Base-by-base conservation (phyloP, 2,888 invertebrate species). In the Rhopalosiphum nymphaeae region DNA sequence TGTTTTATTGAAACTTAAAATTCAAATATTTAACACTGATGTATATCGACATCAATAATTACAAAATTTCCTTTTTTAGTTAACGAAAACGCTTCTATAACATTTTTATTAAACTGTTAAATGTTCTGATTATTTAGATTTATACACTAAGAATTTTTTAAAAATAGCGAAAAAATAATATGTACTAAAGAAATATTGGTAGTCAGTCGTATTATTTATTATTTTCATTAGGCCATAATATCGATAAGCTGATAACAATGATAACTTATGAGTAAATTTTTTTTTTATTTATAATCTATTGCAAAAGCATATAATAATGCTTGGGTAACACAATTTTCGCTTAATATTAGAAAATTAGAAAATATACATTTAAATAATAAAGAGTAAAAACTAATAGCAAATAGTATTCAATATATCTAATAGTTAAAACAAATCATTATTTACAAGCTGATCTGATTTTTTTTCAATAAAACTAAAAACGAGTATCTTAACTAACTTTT, bases 391-490 rank as follows among this genome's bases (percentile, higher is more conserved):
- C 10, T 57, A 46, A 90, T n/a, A 67, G 49, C 1, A 67, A 67
- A 67, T 90, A 67, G 67, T 67, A n/a, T 46, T 67, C 11, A 42
- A 85, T 78, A 78, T 9, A 91, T 10, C 3, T 78, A 36, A 21
- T 9, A 36, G 21, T 78, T 36, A 36, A 36, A 56, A 42, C 42
- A n/a, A 42, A 85, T n/a, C 42, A 78, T 36, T 42, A 53, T 84
- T 91, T 78, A 78, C 84, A 84, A 78, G 25, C n/a, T n/a, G n/a
- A 84, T 42, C 9, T 1, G 36, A 29, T 89, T 61, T 61, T 89
- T 92, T 92, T 49, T 57, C 49, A 92, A 67, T 92, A 87, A 61
- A 57, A 87, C 26, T 46, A 44, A 87, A 92, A 49, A 88, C 49
- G 57, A 25, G 67, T 49, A 36, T 42, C 21, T 88, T 88, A 67